Percentiles rank a stretch among this genome's conserved stretches.
phyloP scores from a whole-genome alignment of 1,140 invertebrate species.

The Drosophila sturtevanti region DNA sequence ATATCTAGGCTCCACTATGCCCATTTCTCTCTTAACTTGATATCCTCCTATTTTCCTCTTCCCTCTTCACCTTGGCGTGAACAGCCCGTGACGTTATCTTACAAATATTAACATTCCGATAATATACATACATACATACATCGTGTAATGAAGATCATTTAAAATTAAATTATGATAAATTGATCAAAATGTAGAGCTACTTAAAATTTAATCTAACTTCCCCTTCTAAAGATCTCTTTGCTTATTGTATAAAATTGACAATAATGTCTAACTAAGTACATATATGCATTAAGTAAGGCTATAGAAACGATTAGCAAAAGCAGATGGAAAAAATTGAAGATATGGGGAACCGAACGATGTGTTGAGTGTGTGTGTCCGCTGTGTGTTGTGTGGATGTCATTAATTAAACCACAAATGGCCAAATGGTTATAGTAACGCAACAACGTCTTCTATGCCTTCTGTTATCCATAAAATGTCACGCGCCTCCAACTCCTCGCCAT shows the following conservation, averaged over 20 bases:
- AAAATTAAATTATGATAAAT: background rate
- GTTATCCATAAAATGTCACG: conserved; percentile 68
- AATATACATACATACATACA: too few species aligned
- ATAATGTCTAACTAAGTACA: background rate
- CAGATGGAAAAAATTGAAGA: conserved; percentile 26
- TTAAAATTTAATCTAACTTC: background rate
- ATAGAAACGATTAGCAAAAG: conserved; percentile 6
- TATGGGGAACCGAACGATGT: conserved; percentile 11
- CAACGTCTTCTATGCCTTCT: conserved; percentile 55
- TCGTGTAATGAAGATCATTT: background rate
- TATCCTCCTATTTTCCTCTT: too few species aligned
- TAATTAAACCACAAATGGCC: conserved; percentile 76
- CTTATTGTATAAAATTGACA: background rate
- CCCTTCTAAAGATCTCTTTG: background rate
- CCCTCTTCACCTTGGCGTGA: too few species aligned
- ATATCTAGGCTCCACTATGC: too few species aligned
- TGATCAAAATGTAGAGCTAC: background rate
- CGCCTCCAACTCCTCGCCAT: conserved; percentile 1
- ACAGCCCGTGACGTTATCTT: too few species aligned
- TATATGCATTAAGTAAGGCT: background rate
- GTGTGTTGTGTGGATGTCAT: conserved; percentile 57
- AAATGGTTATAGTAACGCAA: conserved; percentile 29
- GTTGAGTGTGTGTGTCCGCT: conserved; percentile 7
- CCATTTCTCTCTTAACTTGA: too few species aligned
- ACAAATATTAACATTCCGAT: too few species aligned